Evolutionary conservation across 2,113 vertebrate genomes (phyloP), one percentile per base, ranked within the genome.

Genomic region (Paradisaea rubra): DNA sequence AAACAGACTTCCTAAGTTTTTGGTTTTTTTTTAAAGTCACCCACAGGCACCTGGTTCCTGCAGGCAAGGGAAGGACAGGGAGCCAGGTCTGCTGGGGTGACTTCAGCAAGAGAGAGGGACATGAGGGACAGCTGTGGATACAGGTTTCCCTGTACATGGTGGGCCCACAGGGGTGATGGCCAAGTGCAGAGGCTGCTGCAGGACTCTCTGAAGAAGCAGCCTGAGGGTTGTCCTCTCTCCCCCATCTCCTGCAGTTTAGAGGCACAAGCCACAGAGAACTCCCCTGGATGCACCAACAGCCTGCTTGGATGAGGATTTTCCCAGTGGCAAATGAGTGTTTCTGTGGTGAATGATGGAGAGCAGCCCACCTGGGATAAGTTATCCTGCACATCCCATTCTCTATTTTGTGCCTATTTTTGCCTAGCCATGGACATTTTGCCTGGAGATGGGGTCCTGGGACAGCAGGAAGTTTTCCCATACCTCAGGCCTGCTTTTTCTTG

Each of bases 21-120:
- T 44, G 25, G 59, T 37, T 53, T 54, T 54, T 44, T 65, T 27
- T 52, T 13, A 0, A 31, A 30, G 27, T 56, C 15, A 16, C 5
- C 20, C 15, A n/a, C 0, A 0, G 25, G 15, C 1, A 1, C 15
- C 20, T 1, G 2, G 11, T 30, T 78, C 11, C 15, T 49, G 25
- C 37, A 57, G 30, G 71, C 7, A 33, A 50, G 39, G 31, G n/a
- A 27, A 78, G 27, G 28, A 24, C 22, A 49, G 24, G 22, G 27
- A 63, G 33, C 4, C 2, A 2, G 11, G 15, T 59, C 53, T 92
- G 59, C 44, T 63, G 54, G 9, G 28, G 28, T 66, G 79, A 17
- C 35, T 54, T 21, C 13, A 42, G 42, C 27, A 52, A 42, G 49
- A 47, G 27, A 79, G 30, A 11, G 4, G 15, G 24, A 25, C 12